Evolutionary conservation across 2,888 invertebrate genomes (phyloP), one percentile per base, ranked within the genome.

Genomic region (Cetonia aurata): DNA sequence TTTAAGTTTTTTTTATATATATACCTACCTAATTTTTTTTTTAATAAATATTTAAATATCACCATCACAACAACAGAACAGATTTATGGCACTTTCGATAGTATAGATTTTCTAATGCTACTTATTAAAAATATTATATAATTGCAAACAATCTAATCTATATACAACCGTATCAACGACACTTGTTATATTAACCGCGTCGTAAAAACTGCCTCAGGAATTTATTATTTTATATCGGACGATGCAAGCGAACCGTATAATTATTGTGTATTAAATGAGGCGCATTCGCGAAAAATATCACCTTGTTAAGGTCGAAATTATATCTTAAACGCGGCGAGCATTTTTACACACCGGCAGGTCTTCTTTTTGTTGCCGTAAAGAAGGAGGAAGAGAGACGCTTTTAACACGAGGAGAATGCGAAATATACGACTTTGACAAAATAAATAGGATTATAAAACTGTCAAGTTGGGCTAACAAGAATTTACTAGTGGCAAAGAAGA

Each of bases 371-470:
- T 62, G 31, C 48, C 19, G 15, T 48, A 62, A 62, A 48, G 33
- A 31, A 33, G 48, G 62, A 60, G 15, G 15, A 15, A 9, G 17
- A 50, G 17, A 50, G 25, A 25, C 1, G 25, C 3, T 25, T 56
- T 56, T 56, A 33, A 13, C 25, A 37, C 15, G 41, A 56, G 10
- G 56, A 17, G 41, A 8, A 37, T 6, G 37, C 37, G 12, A 56
- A 62, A 31, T 48, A 62, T 48, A 62, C 48, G 31, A 33, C 48
- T 48, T 25, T 19, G 33, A 31, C 62, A 62, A 33, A 62, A 62
- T 62, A 62, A 62, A 62, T 62, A 48, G 62, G 48, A 62, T 62
- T 62, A 62, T 62, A 62, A 62, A 62, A 48, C 62, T 62, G 62
- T 62, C 62, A 59, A 19, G 44, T 19, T 10, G 48, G 62, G 31